phyloP scores from a whole-genome alignment of 2,113 vertebrate species.

The Anser cygnoides region DNA sequence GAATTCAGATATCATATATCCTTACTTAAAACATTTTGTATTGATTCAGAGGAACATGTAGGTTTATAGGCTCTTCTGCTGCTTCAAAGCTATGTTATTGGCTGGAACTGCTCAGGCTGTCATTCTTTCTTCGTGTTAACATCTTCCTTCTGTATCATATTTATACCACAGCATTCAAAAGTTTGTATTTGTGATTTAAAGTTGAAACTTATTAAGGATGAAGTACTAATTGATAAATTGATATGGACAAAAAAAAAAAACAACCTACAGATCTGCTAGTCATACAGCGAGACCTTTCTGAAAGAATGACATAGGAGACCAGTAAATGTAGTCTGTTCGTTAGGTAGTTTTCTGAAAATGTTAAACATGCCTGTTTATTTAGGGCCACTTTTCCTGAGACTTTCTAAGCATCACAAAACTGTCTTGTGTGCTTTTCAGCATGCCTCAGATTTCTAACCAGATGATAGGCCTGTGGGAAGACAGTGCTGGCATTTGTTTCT shows the following conservation, averaged over 20 bases:
- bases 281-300: not conserved
- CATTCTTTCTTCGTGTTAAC: not conserved
- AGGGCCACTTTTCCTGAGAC: not conserved
- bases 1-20: not conserved
- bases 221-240: not conserved
- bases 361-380: not conserved
- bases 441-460: not conserved
- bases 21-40: not conserved
- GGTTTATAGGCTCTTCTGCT: not conserved
- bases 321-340: accelerated
- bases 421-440: not conserved
- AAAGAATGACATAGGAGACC: not conserved
- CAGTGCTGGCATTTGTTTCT: conserved; percentile 25
- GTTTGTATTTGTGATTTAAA: not conserved
- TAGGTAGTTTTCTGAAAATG: not conserved
- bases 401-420: accelerated
- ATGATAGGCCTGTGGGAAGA: not conserved
- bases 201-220: not conserved
- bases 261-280: not conserved
- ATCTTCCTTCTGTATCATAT: not conserved
- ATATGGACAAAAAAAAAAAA: not conserved
- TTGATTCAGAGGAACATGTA: not conserved
- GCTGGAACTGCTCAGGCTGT: not conserved
- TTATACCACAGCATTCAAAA: not conserved
- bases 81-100: not conserved